Evolutionary conservation across 2,797 vertebrate species (phyloP), one percentile per base, ranked within the genome.

Genomic region (Acomys russatus): DNA sequence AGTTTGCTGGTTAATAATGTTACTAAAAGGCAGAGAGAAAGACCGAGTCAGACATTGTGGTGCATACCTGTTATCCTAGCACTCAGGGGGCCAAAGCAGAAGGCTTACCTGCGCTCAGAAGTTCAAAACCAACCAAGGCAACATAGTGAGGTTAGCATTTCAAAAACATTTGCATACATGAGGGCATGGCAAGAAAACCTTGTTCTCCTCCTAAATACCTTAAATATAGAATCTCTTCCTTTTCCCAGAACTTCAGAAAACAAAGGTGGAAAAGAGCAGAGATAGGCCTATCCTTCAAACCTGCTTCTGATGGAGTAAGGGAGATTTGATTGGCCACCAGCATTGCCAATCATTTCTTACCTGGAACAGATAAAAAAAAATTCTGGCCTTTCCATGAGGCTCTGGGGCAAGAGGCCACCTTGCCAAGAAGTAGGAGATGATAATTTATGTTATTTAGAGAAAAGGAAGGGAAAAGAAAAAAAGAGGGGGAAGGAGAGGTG

Each of bases 311-410:
- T 6, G 20, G 64, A 83, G n/a, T 17, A 79, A 70, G 15, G 20
- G 33, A 51, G 6, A 68, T 91, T 15, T 2, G 35, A 90, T 0
- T 35, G 35, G 63, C 56, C 80, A 70, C 22, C 10, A 30, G 38
- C n/a, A 9, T 51, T 74, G 92, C 25, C 89, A n/a, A 80, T 93
- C 56, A 85, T 85, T 68, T 94, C 22, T 38, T n/a, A 59, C 22
- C 44, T 18, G 17, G 49, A 86, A 74, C 64, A 74, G 71, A 59
- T 18, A 71, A 17, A 49, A 33, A n/a, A 14, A 71, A 4, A 76
- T 74, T 33, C 30, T 38, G n/a, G 73, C 56, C 15, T 90, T 92
- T 91, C 18, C 82, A 82, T 80, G 33, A 78, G 54, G 35, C 20
- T 22, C 22, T 20, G 30, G 54, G 18, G 9, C 33, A 38, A 73